phyloP scores from a whole-genome alignment of 2,888 invertebrate species.

The Dusona sp. region DNA sequence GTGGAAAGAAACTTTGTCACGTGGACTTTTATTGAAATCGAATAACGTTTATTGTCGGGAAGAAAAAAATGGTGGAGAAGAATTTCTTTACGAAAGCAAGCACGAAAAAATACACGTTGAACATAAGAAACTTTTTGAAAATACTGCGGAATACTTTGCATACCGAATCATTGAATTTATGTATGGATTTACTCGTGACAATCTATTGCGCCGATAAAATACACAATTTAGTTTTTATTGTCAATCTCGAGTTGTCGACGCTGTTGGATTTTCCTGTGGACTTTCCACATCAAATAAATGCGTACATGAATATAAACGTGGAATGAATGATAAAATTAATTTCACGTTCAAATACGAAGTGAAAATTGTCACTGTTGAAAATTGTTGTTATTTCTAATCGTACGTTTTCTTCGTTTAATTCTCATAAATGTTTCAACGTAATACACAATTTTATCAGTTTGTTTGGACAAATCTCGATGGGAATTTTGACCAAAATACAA shows the following conservation, averaged over 20 bases:
- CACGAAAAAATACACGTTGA: background rate
- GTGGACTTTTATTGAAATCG: too few species aligned
- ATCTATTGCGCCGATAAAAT: background rate
- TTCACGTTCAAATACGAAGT: background rate
- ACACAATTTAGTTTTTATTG: conserved; percentile 6
- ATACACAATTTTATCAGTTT: too few species aligned
- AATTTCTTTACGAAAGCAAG: background rate
- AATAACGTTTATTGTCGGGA: too few species aligned
- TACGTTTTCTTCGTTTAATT: background rate
- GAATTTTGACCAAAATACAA: too few species aligned
- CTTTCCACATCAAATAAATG: background rate
- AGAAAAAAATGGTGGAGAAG: background rate
- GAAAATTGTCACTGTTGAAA: background rate
- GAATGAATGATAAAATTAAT: background rate
- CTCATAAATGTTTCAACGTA: too few species aligned
- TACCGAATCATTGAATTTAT: background rate
- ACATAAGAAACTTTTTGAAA: background rate
- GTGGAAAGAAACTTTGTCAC: background rate
- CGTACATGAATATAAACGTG: background rate
- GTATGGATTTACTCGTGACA: background rate
- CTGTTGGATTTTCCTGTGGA: background rate
- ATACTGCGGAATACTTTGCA: background rate
- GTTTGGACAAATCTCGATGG: too few species aligned
- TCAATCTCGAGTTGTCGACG: conserved; percentile 2
- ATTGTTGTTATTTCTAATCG: background rate